Percentiles rank a stretch among this genome's conserved stretches.
Conservation (phyloP, 1,140 invertebrate species). For the Holcopasites calliopsidis region DNA sequence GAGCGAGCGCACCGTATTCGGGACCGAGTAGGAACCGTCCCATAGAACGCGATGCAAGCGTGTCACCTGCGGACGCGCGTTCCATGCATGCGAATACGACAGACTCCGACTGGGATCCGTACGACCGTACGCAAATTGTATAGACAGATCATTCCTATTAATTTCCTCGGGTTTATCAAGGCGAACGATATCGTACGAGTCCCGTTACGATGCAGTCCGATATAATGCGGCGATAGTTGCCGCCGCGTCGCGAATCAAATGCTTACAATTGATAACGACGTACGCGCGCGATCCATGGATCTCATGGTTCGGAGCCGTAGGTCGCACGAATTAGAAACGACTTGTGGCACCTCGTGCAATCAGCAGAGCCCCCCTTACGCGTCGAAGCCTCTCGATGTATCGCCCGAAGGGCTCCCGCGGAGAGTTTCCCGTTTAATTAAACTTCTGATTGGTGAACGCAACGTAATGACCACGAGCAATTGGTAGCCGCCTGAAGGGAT, state of each 20-base stretch:
- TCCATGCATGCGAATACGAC: slow-evolving; percentile 7
- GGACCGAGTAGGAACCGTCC: slow-evolving; percentile 24
- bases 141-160: no score
- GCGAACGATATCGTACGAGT: no score
- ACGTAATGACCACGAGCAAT: slow-evolving; percentile 50
- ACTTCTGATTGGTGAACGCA: slow-evolving; percentile 62
- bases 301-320: slow-evolving; percentile 10
- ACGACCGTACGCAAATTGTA: neutral
- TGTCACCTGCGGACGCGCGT: slow-evolving; percentile 16
- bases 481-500: slow-evolving; percentile 8
- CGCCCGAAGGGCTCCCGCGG: slow-evolving; percentile 52
- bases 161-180: neutral
- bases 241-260: slow-evolving; percentile 9
- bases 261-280: slow-evolving; percentile 25
- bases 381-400: slow-evolving; percentile 62
- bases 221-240: neutral
- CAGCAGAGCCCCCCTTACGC: slow-evolving; percentile 49
- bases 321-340: neutral
- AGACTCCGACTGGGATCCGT: neutral
- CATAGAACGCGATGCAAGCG: slow-evolving; percentile 27
- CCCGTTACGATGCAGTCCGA: no score
- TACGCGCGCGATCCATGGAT: slow-evolving; percentile 16
- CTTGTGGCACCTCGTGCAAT: slow-evolving; percentile 1
- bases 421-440: slow-evolving; percentile 67
- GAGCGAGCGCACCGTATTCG: slow-evolving; percentile 46